These are phyloP conservation scores for Operophtera brumata DNA, from an alignment of 2,888 invertebrate genomes.

Conservation along the genomic window DNA sequence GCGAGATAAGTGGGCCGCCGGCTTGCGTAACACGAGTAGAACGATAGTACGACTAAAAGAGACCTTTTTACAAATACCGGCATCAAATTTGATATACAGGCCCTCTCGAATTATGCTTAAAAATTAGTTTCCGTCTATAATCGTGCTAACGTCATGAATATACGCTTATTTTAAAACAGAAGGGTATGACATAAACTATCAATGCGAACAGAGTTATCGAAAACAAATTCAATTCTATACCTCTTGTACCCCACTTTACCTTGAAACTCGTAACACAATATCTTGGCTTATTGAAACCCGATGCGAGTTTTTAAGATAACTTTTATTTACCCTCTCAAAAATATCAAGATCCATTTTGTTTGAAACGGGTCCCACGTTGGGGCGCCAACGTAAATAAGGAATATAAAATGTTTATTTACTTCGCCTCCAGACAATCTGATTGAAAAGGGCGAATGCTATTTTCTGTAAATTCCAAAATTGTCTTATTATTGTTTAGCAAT, in stretches of 20 bases:
- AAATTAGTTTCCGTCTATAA: no score
- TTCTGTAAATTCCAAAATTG: no score
- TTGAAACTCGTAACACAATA: conserved; percentile 30
- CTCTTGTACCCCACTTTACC: conserved; percentile 20
- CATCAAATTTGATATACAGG: no score
- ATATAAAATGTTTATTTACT: conserved; percentile 36
- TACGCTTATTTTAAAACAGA: no score
- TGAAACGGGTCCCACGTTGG: conserved; percentile 42
- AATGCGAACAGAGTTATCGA: conserved; percentile 7
- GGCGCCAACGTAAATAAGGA: conserved; percentile 40
- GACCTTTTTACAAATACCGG: no score
- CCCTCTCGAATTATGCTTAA: no score
- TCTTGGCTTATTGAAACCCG: conserved; percentile 35
- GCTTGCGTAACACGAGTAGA: no score
- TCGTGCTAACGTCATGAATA: no score
- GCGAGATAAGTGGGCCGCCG: no score
- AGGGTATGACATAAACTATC: conserved; percentile 10
- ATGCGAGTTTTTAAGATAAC: conserved; percentile 33
- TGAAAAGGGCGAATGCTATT: conserved; percentile 13
- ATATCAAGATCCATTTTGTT: conserved; percentile 36
- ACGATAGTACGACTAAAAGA: no score
- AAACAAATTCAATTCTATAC: conserved; percentile 26
- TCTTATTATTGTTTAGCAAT: no score
- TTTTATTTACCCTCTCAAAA: conserved; percentile 33
- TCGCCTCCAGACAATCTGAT: conserved; percentile 20